Evolutionary conservation across 1,140 invertebrate genomes (phyloP).

Genomic region (Drosophila nasuta): DNA sequence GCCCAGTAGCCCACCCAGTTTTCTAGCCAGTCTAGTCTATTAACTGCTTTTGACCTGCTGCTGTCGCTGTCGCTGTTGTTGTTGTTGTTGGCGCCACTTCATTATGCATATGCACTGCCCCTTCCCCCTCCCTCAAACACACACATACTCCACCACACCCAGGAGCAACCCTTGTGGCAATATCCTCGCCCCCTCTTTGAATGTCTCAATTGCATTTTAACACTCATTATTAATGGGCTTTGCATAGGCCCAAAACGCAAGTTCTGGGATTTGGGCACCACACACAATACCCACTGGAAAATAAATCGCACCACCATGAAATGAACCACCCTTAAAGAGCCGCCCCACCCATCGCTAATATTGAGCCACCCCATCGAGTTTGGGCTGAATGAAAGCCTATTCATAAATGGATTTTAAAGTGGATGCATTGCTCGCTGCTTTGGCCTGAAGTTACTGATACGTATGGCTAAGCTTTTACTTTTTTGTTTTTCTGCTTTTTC

Average conservation of each 20-base stretch:
- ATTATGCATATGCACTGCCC: slow-evolving; percentile 33
- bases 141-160: not conserved
- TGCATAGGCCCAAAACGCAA: slow-evolving; percentile 35
- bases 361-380: slow-evolving; percentile 31
- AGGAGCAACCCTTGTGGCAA: no score
- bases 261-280: slow-evolving; percentile 36
- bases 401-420: slow-evolving; percentile 75
- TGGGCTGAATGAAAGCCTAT: no score
- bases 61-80: no score
- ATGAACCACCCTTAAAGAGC: slow-evolving; percentile 29
- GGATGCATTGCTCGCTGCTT: slow-evolving; percentile 57
- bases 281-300: slow-evolving; percentile 3
- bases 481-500: no score
- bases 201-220: slow-evolving; percentile 75
- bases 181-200: not conserved
- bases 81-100: slow-evolving; percentile 21
- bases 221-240: slow-evolving; percentile 69
- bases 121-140: not conserved
- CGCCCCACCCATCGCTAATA: not conserved
- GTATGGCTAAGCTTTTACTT: slow-evolving; percentile 22
- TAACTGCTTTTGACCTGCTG: slow-evolving; percentile 32
- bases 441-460: slow-evolving; percentile 3
- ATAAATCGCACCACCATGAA: not conserved
- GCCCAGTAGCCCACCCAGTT: slow-evolving; percentile 24
- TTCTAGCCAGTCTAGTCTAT: slow-evolving; percentile 31